Evolutionary conservation across 2,797 vertebrate species (phyloP).

Genomic region (Fistularia tabacaria): DNA sequence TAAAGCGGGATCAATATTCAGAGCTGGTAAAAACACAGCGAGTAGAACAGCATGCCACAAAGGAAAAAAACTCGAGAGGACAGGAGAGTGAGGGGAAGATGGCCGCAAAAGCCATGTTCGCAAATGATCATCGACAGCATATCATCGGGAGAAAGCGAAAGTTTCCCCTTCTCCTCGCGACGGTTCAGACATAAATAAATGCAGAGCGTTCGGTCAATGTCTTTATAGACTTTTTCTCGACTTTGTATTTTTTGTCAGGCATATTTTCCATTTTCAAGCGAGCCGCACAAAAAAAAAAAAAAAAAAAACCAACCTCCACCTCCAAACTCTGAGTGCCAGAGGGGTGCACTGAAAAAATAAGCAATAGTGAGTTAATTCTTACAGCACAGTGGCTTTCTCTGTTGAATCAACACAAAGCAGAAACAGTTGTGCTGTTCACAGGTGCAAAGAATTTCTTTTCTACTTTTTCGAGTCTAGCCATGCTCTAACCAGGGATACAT

Average conservation of each 20-base stretch:
- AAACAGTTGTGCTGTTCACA: constrained; percentile 40
- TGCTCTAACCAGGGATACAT: constrained; percentile 47
- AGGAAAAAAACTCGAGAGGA: constrained; percentile 51
- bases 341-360: constrained; percentile 27
- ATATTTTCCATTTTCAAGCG: constrained; percentile 23
- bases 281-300: constrained; percentile 24
- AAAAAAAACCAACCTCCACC: background rate
- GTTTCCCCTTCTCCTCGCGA: constrained; percentile 20
- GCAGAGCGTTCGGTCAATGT: background rate
- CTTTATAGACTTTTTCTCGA: too few relatives aligned
- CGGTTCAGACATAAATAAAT: background rate
- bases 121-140: constrained; percentile 41
- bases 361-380: constrained; percentile 41
- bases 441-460: constrained; percentile 40
- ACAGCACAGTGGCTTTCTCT: constrained; percentile 4
- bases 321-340: constrained; percentile 20
- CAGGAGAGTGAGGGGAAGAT: constrained; percentile 39
- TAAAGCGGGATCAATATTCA: constrained; percentile 75
- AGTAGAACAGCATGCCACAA: constrained; percentile 63
- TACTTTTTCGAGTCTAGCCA: constrained; percentile 42
- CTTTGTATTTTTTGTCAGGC: too few relatives aligned
- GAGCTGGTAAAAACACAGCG: constrained; percentile 67
- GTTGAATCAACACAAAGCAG: constrained; percentile 27
- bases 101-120: constrained; percentile 46
- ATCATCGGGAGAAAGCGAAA: constrained; percentile 30